phyloP scores from a whole-genome alignment of 2,888 invertebrate genomes.

The Limnephilus auricula region DNA sequence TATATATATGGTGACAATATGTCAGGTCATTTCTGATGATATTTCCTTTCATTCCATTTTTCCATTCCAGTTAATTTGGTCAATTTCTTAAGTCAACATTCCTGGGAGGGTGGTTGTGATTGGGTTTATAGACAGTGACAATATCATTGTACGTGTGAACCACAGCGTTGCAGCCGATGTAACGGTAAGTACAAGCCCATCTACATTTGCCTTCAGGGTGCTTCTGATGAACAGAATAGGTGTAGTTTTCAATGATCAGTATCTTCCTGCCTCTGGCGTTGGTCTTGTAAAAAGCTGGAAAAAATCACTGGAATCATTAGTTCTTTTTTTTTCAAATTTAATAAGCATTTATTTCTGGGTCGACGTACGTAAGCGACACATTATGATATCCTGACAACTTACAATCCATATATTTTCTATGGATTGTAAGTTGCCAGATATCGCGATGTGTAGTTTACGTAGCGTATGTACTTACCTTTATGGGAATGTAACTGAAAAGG shows the following conservation, averaged over 20 bases:
- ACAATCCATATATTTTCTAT: too few species aligned
- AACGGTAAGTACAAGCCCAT: constrained; percentile 60
- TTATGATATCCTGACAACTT: too few species aligned
- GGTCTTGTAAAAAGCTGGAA: constrained; percentile 51
- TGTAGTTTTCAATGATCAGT: constrained; percentile 39
- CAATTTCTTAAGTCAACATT: neutral
- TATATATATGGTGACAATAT: neutral
- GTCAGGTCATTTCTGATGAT: neutral
- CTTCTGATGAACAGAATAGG: constrained; percentile 45
- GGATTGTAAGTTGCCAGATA: too few species aligned
- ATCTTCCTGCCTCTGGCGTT: constrained; percentile 40
- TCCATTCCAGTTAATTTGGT: neutral
- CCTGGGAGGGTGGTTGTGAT: constrained; percentile 51
- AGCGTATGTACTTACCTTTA: too few species aligned
- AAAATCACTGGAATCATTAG: constrained; percentile 15
- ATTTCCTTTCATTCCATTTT: neutral
- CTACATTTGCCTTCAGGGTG: constrained; percentile 61
- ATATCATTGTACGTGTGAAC: constrained; percentile 51
- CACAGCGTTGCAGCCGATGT: constrained; percentile 54
- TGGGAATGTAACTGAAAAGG: too few species aligned
- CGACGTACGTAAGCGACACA: too few species aligned
- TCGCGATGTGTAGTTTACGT: too few species aligned
- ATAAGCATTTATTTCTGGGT: too few species aligned
- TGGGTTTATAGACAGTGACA: constrained; percentile 51
- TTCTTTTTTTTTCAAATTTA: neutral